Percentiles rank a stretch among this genome's conserved stretches.
These are phyloP conservation scores for Drosophila obscura DNA, from an alignment of 1,140 invertebrate species.

Conservation along the genomic window DNA sequence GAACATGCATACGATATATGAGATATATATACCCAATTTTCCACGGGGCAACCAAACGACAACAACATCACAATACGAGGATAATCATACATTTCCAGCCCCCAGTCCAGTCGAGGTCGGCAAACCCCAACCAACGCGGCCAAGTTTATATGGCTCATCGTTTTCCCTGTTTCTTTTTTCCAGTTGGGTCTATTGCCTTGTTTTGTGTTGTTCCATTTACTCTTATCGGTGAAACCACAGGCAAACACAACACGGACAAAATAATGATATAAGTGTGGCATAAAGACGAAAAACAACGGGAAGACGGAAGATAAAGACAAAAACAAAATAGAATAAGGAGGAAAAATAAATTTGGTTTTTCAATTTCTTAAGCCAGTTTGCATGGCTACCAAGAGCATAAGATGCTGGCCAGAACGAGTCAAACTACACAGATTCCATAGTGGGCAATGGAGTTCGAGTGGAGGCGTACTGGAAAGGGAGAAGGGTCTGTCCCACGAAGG, in stretches of 20 bases:
- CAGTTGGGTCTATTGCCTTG: conserved; percentile 41
- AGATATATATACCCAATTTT: conserved; percentile 10
- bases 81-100: background rate
- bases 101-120: conserved; percentile 14
- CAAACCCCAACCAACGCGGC: too few species aligned
- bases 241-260: conserved; percentile 47
- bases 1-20: too few species aligned
- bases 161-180: conserved; percentile 24
- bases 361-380: conserved; percentile 77
- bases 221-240: conserved; percentile 55
- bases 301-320: background rate
- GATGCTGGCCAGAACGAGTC: conserved; percentile 41
- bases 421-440: conserved; percentile 29
- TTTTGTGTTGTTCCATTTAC: conserved; percentile 55
- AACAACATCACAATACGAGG: conserved; percentile 1
- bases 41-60: conserved; percentile 11
- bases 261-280: conserved; percentile 67
- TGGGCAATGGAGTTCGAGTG: background rate
- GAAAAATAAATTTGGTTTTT: conserved; percentile 62
- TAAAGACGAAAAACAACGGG: conserved; percentile 50
- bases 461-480: too few species aligned
- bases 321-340: conserved; percentile 23
- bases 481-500: background rate
- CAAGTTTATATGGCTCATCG: conserved; percentile 25
- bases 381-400: conserved; percentile 50